Base-by-base conservation (phyloP, 2,888 invertebrate genomes). In the Ectropis crepuscularia region DNA sequence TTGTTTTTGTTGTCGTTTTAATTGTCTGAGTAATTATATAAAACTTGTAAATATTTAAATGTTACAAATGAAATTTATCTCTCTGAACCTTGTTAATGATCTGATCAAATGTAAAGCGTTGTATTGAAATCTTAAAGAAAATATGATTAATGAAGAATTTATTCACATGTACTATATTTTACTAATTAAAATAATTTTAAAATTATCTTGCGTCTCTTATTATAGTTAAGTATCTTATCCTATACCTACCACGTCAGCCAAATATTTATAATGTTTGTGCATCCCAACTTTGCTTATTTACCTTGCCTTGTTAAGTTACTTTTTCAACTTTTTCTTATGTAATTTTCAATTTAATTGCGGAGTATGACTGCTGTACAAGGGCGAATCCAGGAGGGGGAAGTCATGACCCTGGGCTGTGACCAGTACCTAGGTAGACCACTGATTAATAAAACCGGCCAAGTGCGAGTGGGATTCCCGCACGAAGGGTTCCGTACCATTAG, bases 141-240 rank as follows among this genome's bases (percentile, higher is more conserved):
- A 66, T 12, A 41, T 53, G 47, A 53, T 49, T 62, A 55, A 63
- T 68, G 65, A 67, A 68, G 70, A 69, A 68, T 71, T 67, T 72
- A 71, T 69, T 71, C 67, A 68, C 61, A 60, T 62, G 48, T 67
- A 66, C 42, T 65, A 63, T 67, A 71, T 66, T 65, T 67, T 69
- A 68, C 67, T 63, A 63, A 66, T 57, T 63, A 67, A 67, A 65
- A 50, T 54, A 53, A 53, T 41, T 42, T 38, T 57, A 16, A 48
- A 47, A 39, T 6, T 5, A 9, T 5, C 37, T 37, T 53, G 28
- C 43, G 41, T 53, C 7, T 41, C 8, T 42, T 12, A 28, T 6
- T 5, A 5, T n/a, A 2, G n/a, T n/a, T 28, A 28, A 4, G 1
- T 28, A 28, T 28, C 16, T 28, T 28, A 28, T 28, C 4, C 16